These are phyloP conservation scores for Halcyon chelicuti DNA, from an alignment of 2,797 vertebrate species.

Conservation along the genomic window DNA sequence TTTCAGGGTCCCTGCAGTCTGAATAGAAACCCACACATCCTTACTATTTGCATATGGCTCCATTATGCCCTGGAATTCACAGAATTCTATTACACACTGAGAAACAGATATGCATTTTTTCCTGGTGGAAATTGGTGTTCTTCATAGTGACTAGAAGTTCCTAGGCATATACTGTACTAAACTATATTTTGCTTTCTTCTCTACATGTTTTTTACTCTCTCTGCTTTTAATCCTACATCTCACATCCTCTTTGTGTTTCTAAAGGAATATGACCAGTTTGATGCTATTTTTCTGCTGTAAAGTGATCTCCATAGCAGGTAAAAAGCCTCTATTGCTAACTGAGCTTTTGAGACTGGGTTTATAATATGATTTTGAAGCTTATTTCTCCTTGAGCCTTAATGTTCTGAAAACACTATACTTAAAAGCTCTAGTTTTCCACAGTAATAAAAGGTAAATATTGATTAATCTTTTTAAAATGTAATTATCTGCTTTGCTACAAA, in stretches of 20 bases:
- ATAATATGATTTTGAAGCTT: background rate
- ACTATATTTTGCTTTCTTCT: background rate
- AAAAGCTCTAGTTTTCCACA: background rate
- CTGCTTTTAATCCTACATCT: background rate
- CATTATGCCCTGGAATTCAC: constrained; percentile 45
- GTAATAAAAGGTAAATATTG: constrained; percentile 9
- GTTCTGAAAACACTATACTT: background rate
- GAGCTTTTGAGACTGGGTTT: background rate
- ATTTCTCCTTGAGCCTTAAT: background rate
- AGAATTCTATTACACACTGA: background rate
- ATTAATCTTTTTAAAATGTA: background rate
- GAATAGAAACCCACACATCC: constrained; percentile 37
- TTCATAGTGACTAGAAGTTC: background rate
- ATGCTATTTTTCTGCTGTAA: background rate
- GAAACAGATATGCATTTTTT: background rate
- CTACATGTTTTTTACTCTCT: background rate
- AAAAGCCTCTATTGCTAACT: background rate
- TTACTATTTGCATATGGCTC: constrained; percentile 53
- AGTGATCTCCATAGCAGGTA: background rate
- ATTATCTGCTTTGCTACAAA: background rate
- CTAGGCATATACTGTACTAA: background rate
- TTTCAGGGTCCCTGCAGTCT: constrained; percentile 32
- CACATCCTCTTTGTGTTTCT: background rate
- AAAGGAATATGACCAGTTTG: background rate
- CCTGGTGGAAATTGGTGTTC: constrained; percentile 23